Evolutionary conservation across 2,797 vertebrate species (phyloP), one percentile per base, ranked within the genome.

Genomic region (Varecia variegata): DNA sequence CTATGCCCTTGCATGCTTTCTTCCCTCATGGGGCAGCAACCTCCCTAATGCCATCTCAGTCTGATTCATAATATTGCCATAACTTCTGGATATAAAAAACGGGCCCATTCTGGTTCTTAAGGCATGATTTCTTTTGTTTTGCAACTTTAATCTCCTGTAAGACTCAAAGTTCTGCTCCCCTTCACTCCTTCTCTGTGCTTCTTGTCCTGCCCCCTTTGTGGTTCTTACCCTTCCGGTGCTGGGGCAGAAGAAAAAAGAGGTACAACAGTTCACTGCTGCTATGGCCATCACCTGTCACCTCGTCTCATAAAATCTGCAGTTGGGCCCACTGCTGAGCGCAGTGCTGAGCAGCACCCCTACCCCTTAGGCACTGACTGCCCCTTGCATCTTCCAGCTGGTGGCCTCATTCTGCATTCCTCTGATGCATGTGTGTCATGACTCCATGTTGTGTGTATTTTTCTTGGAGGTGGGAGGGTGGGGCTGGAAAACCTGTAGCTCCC

Each of bases 71-170:
- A 89, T 65, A 52, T 35, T 88, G 11, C 12, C 74, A 30, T 73
- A 58, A 71, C 47, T 73, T 81, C 56, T 73, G 20, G 76, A 32
- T n/a, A 30, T 74, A 65, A 40, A 58, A 82, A 81, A 82, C 9
- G 73, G n/a, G 45, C n/a, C 21, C 38, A 56, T 67, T 93, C 43
- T 38, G 15, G 21, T 91, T 93, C n/a, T 60, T 86, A 87, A 90
- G 60, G 30, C 20, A 79, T 67, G 45, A n/a, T 74, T 96, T 23
- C 35, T 23, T 96, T 93, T 83, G 84, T 65, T 93, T 94, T 85
- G 52, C 14, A 89, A 76, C 20, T 77, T 97, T 93, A 65, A 45
- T 67, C n/a, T 86, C 40, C 5, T 58, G 40, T 83, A 87, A 93
- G 47, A 56, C 82, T 93, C 47, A 87, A 71, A 93, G 30, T 25